Evolutionary conservation across 2,113 vertebrate species (phyloP), one percentile per base, ranked within the genome.

Genomic region (Hypomesus transpacificus): DNA sequence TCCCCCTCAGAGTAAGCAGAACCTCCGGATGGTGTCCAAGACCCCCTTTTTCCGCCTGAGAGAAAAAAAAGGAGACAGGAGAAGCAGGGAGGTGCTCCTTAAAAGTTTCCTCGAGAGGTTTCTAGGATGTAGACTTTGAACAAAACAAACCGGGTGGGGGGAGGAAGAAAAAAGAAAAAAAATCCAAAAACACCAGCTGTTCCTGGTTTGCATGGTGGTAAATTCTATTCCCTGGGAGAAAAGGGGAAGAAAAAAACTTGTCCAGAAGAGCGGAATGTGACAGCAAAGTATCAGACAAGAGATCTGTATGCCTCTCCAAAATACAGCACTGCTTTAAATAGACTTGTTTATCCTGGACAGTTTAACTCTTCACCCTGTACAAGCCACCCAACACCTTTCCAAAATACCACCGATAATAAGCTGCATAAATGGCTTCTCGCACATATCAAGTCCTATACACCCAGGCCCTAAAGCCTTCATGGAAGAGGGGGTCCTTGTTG

Each of bases 91-190:
- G 26, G 46, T 60, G 18, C 75, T 52, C 34, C 52, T 64, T 62
- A 73, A 74, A 69, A 73, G 68, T 71, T 69, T 77, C 66, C 53
- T 71, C 71, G 5, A 59, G 63, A 68, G 69, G 62, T 65, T 71
- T 61, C 73, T 71, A 71, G 26, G 46, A 61, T 71, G 46, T 73
- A 54, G 52, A 66, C 24, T 74, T 54, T 52, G 72, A 67, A 67
- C 39, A 69, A 78, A 69, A 74, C 34, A 60, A 61, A 61, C 39
- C 26, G 24, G 65, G 51, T n/a, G 57, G n/a, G 14, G 13, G 14
- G 17, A 7, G 26, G 26, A 61, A 16, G 21, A 1, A 61, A 7
- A 34, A 52, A 73, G n/a, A n/a, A 73, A 74, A 39, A 62, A 21
- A 68, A 54, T 50, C 5, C 16, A 28, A 34, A 31, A 71, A 64